phyloP scores from a whole-genome alignment of 2,888 invertebrate genomes.

The Balanococcus diminutus region DNA sequence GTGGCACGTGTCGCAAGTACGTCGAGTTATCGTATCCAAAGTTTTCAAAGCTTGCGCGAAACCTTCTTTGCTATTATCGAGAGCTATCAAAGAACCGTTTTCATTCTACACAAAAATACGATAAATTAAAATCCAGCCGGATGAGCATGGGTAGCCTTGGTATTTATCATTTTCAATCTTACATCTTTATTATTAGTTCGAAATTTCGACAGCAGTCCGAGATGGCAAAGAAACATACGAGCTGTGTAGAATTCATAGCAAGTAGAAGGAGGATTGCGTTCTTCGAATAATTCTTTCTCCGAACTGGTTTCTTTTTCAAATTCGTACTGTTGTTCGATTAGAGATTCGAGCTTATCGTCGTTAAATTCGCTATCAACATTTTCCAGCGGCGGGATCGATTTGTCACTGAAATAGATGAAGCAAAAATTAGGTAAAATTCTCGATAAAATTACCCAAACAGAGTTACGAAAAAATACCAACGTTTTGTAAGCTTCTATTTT shows the following conservation, averaged over 20 bases:
- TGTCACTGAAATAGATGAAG: constrained; percentile 68
- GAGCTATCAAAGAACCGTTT: constrained; percentile 25
- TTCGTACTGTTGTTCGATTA: constrained; percentile 60
- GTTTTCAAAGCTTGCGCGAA: constrained; percentile 73
- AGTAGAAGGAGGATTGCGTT: constrained; percentile 79
- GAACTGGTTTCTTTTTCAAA: constrained; percentile 60
- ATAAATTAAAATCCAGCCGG: neutral
- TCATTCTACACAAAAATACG: neutral
- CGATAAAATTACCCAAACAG: constrained; percentile 56
- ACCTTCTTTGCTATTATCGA: constrained; percentile 22
- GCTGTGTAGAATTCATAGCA: constrained; percentile 95
- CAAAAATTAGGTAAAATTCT: neutral
- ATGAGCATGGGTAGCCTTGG: neutral
- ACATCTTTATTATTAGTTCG: constrained; percentile 65
- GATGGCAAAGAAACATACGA: constrained; percentile 91
- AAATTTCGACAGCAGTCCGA: constrained; percentile 77
- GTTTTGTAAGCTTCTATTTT: constrained; percentile 80
- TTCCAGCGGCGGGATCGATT: constrained; percentile 87
- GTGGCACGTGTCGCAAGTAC: constrained; percentile 90
- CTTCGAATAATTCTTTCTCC: constrained; percentile 61
- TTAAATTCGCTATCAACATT: constrained; percentile 71
- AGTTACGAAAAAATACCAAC: constrained; percentile 64
- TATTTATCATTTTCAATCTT: neutral
- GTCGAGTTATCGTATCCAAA: constrained; percentile 83
- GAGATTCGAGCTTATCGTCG: constrained; percentile 62